Conservation (phyloP, 2,113 vertebrate species). For the Lophotis ruficrista region DNA sequence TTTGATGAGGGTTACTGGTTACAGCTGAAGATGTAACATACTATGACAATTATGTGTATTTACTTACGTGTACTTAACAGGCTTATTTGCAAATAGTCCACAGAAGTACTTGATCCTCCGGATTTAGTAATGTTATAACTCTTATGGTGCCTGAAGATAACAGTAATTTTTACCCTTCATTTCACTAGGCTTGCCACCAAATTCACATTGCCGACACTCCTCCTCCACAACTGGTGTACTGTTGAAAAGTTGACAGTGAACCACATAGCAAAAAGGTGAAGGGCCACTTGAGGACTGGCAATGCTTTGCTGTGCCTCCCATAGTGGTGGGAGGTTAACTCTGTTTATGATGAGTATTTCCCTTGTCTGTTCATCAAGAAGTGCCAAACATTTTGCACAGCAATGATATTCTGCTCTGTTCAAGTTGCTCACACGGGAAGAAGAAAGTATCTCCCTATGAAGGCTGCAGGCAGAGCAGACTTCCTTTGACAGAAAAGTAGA, state of each 20-base stretch:
- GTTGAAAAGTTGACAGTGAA: background rate
- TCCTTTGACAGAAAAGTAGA: background rate
- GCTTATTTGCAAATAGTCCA: background rate
- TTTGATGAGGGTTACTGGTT: background rate
- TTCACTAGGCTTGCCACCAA: background rate
- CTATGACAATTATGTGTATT: background rate
- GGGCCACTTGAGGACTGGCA: background rate
- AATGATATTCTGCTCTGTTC: background rate
- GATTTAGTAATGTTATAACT: background rate
- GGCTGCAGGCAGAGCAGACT: background rate
- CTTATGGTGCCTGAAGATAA: background rate
- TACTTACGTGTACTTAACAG: background rate
- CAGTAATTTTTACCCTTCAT: background rate
- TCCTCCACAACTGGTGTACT: background rate
- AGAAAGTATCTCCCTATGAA: background rate
- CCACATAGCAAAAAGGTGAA: background rate
- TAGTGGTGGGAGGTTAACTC: background rate
- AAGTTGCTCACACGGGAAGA: background rate
- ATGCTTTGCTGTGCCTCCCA: background rate
- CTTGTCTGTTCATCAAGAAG: background rate
- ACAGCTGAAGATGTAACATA: background rate
- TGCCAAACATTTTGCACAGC: background rate
- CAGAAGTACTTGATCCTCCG: background rate
- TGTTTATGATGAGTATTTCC: background rate
- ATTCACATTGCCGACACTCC: background rate